These are phyloP conservation scores for Apeira syringaria DNA, from an alignment of 2,888 invertebrate species.

Conservation along the genomic window DNA sequence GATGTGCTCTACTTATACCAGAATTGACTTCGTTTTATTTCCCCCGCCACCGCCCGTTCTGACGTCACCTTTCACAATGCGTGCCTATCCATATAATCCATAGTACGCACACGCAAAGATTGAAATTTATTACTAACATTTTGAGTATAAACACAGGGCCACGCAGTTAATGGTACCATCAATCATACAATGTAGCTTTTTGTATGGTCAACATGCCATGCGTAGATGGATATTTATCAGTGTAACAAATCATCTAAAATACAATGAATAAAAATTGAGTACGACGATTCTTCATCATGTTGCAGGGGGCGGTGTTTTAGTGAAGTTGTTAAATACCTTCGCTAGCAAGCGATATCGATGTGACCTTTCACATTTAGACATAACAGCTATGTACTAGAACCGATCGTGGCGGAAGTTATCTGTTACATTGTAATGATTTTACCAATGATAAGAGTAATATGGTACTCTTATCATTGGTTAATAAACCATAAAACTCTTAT, in stretches of 20 bases:
- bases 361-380: no score
- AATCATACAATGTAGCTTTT: conserved; percentile 48
- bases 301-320: not conserved
- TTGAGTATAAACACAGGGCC: conserved; percentile 34
- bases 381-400: no score
- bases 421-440: no score
- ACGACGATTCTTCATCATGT: not conserved
- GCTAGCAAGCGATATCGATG: no score
- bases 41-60: conserved; percentile 37
- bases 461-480: no score
- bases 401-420: no score
- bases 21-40: conserved; percentile 61
- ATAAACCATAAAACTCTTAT: no score
- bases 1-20: conserved; percentile 63
- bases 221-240: conserved; percentile 47
- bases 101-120: conserved; percentile 24
- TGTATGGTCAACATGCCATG: conserved; percentile 39
- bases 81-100: conserved; percentile 37
- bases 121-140: conserved; percentile 44
- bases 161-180: conserved; percentile 44
- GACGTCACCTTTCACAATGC: conserved; percentile 41
- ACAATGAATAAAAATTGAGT: conserved; percentile 35
- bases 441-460: no score
- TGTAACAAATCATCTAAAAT: conserved; percentile 42
- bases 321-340: not conserved